Evolutionary conservation across 2,888 invertebrate species (phyloP), one percentile per base, ranked within the genome.

Genomic region (Macrosoma leucophasiata): DNA sequence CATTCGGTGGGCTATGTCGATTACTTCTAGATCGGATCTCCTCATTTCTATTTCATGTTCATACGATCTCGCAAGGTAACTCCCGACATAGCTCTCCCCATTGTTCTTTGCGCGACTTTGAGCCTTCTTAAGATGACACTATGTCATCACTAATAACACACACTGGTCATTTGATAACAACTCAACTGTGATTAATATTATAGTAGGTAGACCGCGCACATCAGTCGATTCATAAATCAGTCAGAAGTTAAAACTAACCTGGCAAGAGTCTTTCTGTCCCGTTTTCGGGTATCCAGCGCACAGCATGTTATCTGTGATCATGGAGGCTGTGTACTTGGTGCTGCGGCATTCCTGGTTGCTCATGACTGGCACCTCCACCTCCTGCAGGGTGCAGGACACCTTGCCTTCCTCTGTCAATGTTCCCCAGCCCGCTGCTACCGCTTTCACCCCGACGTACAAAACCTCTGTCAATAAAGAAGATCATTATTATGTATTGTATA

Each of bases 291-390:
- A 93, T 0, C 94, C 94, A 11, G 94, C 94, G 58, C 94, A 95
- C 67, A 95, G 59, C 95, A 95, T 96, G 63, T 94, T 94, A 50
- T 93, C 91, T 0, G 93, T 92, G 48, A 95, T 95, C 92, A 94
- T 94, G 32, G 90, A 88, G 1, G 90, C 79, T 2, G 91, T 91
- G 63, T 96, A 96, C 66, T 92, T 94, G 3, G 94, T 94, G 34
- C 74, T 87, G 27, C 88, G 85, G 58, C 93, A 93, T 32, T 89
- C 89, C 15, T 89, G 87, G 62, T 93, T 93, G 48, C 87, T 88
- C n/a, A 89, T 58, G 6, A 89, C 88, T 0, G 89, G 88, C 1
- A 95, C 91, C 49, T 92, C 92, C 0, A 95, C 95, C 68, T 94
- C 92, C 58, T 93, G 92, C 13, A 96, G 84, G 7, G 91, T 85